phyloP scores from a whole-genome alignment of 2,888 invertebrate genomes.

The Spisula solida region DNA sequence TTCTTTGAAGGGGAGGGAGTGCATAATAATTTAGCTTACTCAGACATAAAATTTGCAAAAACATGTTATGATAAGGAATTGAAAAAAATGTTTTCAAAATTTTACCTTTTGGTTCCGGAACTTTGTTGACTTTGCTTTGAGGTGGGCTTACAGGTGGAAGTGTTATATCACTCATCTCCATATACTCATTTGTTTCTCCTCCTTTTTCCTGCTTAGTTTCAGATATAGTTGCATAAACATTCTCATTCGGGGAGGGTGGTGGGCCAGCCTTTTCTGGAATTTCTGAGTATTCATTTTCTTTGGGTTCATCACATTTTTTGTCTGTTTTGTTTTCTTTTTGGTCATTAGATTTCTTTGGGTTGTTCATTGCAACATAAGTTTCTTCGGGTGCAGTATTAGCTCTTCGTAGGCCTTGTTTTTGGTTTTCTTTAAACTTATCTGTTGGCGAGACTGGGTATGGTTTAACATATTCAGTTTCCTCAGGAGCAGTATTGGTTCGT shows the following conservation, averaged over 20 bases:
- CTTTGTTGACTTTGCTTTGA: neutral
- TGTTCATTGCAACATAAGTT: constrained; percentile 53
- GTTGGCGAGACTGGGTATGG: constrained; percentile 51
- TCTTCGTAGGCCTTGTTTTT: constrained; percentile 54
- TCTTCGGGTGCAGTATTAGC: constrained; percentile 64
- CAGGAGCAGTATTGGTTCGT: constrained; percentile 63
- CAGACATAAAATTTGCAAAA: too few species aligned
- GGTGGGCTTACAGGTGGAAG: neutral
- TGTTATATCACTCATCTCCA: constrained; percentile 32
- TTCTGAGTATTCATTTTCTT: constrained; percentile 67
- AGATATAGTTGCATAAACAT: constrained; percentile 63
- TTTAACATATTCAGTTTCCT: constrained; percentile 60
- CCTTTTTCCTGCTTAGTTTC: constrained; percentile 26
- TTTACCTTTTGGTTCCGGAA: neutral
- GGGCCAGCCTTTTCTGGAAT: constrained; percentile 59
- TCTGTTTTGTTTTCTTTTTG: neutral
- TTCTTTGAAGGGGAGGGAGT: too few species aligned
- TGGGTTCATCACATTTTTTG: constrained; percentile 4
- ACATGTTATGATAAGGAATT: neutral
- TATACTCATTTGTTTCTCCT: constrained; percentile 27
- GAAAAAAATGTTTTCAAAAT: neutral
- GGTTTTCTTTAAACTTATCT: constrained; percentile 53
- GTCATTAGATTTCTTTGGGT: constrained; percentile 33
- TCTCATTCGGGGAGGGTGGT: constrained; percentile 51
- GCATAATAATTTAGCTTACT: too few species aligned